These are phyloP conservation scores for Cossypha niveicapilla DNA, from an alignment of 2,797 vertebrate genomes.

Conservation along the genomic window DNA sequence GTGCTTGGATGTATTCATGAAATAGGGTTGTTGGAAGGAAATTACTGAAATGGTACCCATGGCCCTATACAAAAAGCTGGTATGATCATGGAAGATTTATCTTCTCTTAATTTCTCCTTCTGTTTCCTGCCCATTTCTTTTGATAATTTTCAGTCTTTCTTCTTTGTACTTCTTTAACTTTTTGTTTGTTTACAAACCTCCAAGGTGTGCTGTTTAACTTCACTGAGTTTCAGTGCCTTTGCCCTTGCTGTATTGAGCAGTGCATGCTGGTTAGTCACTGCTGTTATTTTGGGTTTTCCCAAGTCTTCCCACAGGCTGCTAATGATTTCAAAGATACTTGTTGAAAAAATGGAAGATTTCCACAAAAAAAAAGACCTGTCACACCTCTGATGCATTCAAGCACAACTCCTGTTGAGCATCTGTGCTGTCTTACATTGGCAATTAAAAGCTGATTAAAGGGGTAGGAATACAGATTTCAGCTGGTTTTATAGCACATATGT, in stretches of 20 bases:
- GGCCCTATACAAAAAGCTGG: background rate
- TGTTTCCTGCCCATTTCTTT: background rate
- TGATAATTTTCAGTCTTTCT: background rate
- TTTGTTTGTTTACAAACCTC: background rate
- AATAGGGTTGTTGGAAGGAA: background rate
- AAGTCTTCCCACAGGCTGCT: background rate
- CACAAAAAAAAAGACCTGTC: background rate
- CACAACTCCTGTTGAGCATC: background rate
- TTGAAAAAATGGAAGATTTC: background rate
- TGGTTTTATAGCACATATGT: background rate
- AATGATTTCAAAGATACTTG: slow-evolving; percentile 1
- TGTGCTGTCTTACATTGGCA: background rate
- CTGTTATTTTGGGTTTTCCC: background rate
- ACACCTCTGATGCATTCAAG: background rate
- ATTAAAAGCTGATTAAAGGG: background rate
- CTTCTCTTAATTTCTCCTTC: background rate
- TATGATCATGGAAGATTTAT: rapidly evolving
- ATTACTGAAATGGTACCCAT: background rate
- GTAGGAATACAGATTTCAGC: background rate
- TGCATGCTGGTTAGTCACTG: background rate
- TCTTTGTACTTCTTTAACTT: background rate
- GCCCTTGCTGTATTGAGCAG: background rate
- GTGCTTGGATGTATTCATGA: background rate
- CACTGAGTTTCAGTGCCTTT: background rate
- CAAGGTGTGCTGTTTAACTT: background rate